Evolutionary conservation across 1,140 invertebrate species (phyloP), one percentile per base, ranked within the genome.

Genomic region (Aphaenogaster rudis): DNA sequence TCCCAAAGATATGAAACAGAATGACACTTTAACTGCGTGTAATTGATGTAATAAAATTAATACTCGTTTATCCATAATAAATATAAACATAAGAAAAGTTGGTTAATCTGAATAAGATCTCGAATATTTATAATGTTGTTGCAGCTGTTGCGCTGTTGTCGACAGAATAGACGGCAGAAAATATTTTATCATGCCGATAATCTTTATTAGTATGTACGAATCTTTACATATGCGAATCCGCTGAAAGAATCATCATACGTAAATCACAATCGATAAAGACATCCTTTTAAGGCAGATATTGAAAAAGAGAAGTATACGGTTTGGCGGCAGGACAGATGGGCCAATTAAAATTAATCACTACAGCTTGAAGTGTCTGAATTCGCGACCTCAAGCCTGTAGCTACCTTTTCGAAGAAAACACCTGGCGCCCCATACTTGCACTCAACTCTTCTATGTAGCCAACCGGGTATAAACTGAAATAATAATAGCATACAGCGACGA

Each of bases 321-420:
- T 33, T 3, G 57, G 13, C 9, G 42, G 42, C 7, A 33, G 59
- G 42, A 86, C 52, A 86, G 77, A 71, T n/a, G 69, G 57, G 50
- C 54, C 88, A 86, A 90, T 90, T 88, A 82, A 80, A 90, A 89
- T 86, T 61, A 78, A 90, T 89, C 78, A 59, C 39, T 57, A 33
- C 7, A 42, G 11, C 13, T 21, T 33, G 7, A 77, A 54, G 39
- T 64, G 28, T 69, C 63, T 50, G 57, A 50, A 85, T 86, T 71
- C 42, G 33, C 76, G 5, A 52, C 28, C 63, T 84, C 64, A 9
- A 64, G 13, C 45, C 42, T 17, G 9, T 50, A 74, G 54, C 33
- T 84, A 84, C 33, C 63, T 71, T 61, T 84, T 84, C 42, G 13
- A 61, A 33, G 54, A 82, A 48, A 1, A 84, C 69, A 84, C 69